Conservation (phyloP, 2,797 vertebrate genomes). For the Gambusia yucatana region DNA sequence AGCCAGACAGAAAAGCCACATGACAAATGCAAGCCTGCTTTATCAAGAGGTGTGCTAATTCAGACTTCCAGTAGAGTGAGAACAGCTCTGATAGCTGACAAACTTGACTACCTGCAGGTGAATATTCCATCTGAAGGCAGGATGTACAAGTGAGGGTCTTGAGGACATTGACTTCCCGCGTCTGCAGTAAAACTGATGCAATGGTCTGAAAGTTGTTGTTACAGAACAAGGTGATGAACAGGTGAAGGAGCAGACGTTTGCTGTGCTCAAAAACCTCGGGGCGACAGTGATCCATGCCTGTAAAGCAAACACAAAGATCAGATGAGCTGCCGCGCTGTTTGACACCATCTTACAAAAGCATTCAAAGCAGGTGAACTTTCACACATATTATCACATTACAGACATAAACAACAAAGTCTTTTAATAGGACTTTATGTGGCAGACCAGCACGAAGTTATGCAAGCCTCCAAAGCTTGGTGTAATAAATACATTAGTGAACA, state of each 20-base stretch:
- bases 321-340: conserved; percentile 7
- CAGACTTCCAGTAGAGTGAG: not conserved
- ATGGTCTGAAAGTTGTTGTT: conserved; percentile 92
- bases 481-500: not conserved
- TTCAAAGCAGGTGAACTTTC: not conserved
- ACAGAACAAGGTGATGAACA: conserved; percentile 92
- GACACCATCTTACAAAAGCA: not conserved
- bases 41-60: conserved; percentile 6
- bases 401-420: not conserved
- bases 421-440: not conserved
- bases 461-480: not conserved
- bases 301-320: conserved; percentile 23
- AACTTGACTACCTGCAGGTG: conserved; percentile 84
- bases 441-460: not conserved
- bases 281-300: conserved; percentile 97
- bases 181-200: conserved; percentile 92
- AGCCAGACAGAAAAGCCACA: conserved; percentile 31
- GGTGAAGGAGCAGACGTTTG: conserved; percentile 93
- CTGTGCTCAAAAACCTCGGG: conserved; percentile 98
- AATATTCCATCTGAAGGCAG: conserved; percentile 85
- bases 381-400: not conserved
- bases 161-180: conserved; percentile 87
- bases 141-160: conserved; percentile 93
- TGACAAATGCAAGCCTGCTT: conserved; percentile 37
- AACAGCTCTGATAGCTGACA: not conserved